Conservation (phyloP, 2,888 invertebrate genomes). For the Tachina lurida region DNA sequence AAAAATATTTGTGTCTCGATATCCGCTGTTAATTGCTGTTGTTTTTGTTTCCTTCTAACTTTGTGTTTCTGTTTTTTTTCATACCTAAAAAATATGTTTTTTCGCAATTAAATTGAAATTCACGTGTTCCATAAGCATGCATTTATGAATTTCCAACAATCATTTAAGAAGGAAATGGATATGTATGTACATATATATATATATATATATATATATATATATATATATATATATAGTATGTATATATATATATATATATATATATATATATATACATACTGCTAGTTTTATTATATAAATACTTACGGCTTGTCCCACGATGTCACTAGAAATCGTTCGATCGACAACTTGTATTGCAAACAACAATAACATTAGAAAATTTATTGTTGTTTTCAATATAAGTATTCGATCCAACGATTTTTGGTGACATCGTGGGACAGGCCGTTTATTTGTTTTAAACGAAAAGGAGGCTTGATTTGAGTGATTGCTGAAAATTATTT, state of each 20-base stretch:
- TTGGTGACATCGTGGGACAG: too few species aligned
- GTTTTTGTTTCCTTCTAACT: not conserved
- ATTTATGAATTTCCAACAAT: not conserved
- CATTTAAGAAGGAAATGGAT: not conserved
- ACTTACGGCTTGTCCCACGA: too few species aligned
- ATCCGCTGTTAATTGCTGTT: constrained; percentile 43
- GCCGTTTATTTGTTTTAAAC: not conserved
- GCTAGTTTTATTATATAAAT: not conserved
- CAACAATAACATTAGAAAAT: too few species aligned
- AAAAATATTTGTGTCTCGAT: constrained; percentile 27
- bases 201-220: too few species aligned
- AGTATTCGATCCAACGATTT: too few species aligned
- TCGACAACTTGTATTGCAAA: too few species aligned
- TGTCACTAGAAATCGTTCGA: too few species aligned
- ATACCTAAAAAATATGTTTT: not conserved
- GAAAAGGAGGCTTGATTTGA: not conserved
- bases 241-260: too few species aligned
- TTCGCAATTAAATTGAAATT: constrained; percentile 35
- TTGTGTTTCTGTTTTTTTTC: constrained; percentile 7
- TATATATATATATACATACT: too few species aligned
- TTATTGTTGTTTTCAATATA: too few species aligned
- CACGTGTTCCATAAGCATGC: constrained; percentile 42
- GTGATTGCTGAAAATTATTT: not conserved
- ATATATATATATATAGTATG: too few species aligned
- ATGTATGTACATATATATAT: not conserved